A percentile compares a stretch with the other conserved stretches of the same genome.
Conservation (phyloP, 2,113 vertebrate species). For the Cyprinodon tularosa region DNA sequence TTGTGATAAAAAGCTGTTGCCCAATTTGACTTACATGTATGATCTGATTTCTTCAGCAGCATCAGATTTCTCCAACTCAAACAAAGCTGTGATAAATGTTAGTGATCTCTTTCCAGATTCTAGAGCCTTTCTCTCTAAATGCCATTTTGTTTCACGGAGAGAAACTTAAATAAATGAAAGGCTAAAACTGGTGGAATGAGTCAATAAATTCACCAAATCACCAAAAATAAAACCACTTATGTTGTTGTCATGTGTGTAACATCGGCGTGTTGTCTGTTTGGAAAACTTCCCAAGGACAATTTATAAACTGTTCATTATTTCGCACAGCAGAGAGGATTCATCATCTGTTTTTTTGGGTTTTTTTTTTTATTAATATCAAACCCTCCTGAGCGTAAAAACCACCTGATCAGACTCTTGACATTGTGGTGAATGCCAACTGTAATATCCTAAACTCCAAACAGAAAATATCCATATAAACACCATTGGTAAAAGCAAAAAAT, state of each 20-base stretch:
- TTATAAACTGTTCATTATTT: constrained; percentile 1
- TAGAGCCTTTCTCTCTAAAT: neutral
- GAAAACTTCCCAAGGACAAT: neutral
- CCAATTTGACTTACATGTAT: no score
- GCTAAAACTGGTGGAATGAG: neutral
- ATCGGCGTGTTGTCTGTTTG: neutral
- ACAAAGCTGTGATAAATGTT: neutral
- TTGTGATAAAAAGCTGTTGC: no score
- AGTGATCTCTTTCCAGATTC: neutral
- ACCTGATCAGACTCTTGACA: constrained; percentile 77
- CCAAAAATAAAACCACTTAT: neutral
- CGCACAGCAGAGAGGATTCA: neutral
- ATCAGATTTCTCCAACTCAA: neutral
- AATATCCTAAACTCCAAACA: constrained; percentile 44
- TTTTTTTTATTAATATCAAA: constrained; percentile 36
- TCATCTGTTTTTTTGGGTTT: constrained; percentile 29
- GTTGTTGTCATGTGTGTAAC: neutral
- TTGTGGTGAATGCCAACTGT: constrained; percentile 65
- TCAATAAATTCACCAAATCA: neutral
- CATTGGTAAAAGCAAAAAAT: constrained; percentile 55
- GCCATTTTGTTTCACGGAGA: neutral
- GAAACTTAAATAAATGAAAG: neutral
- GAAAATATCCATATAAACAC: constrained; percentile 84
- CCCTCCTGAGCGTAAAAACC: constrained; percentile 41
- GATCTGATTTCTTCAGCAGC: no score